Evolutionary conservation across 2,797 vertebrate genomes (phyloP).

Genomic region (Characodon lateralis): DNA sequence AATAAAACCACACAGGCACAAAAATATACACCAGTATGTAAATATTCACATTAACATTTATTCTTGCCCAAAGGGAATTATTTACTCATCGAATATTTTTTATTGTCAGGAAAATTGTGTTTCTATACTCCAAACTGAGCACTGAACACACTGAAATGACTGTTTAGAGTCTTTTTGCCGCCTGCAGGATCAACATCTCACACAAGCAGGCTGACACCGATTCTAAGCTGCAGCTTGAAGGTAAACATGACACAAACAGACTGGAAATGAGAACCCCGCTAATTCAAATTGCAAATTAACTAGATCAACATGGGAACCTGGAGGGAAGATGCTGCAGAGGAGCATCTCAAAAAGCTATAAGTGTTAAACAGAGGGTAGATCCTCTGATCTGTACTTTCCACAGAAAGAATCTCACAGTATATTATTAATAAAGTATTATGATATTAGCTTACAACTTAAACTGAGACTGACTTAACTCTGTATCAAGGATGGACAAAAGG

Average conservation of each 20-base stretch:
- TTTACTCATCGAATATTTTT: slow-evolving; percentile 13
- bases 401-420: background rate
- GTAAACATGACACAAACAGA: slow-evolving; percentile 29
- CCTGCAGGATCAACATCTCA: slow-evolving; percentile 40
- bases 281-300: slow-evolving; percentile 10
- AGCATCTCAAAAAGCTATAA: background rate
- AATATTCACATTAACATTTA: background rate
- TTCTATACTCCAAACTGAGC: slow-evolving; percentile 6
- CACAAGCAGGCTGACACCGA: slow-evolving; percentile 23
- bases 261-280: slow-evolving; percentile 2
- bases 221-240: slow-evolving; percentile 37
- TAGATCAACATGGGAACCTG: background rate
- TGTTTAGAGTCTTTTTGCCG: slow-evolving; percentile 11
- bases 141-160: slow-evolving; percentile 33
- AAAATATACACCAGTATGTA: background rate
- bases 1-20: background rate
- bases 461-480: background rate
- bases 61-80: slow-evolving; percentile 12
- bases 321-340: background rate
- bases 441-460: background rate
- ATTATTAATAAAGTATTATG: background rate
- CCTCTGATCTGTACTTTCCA: background rate
- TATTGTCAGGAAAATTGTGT: slow-evolving; percentile 28
- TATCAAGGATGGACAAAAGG: background rate
- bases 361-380: background rate